Base-by-base conservation (phyloP, 1,140 invertebrate genomes). In the Melipona quadrifasciata region DNA sequence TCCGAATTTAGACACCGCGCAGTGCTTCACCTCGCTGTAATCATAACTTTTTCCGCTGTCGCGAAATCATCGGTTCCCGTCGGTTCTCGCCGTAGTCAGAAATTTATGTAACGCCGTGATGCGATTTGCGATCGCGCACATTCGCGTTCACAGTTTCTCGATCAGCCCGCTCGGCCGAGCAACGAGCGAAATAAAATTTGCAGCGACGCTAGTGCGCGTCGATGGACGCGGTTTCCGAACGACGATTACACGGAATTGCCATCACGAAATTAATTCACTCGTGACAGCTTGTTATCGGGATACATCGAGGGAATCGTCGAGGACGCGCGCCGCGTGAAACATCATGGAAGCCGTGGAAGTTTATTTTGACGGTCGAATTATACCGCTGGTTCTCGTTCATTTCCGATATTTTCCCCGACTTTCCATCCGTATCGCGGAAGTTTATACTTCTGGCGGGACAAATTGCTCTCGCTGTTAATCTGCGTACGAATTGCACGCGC, bases 401-500 rank as follows among this genome's bases (percentile, higher is more conserved):
- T 75, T 58, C 10, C 73, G 34, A 72, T 55, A 27, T 34, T 53
- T 47, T 27, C 19, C 58, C 70, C 10, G 16, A 51, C 47, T 6
- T 19, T 3, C 12, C 17, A 53, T 21, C 21, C 39, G 21, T 8
- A 8, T 47, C 39, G 8, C 39, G 27, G 17, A 72, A 47, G 34
- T 53, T 73, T 74, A 85, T 80, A 87, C 83, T 83, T 83, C 34
- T 64, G 64, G 16, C 55, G n/a, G 65, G 61, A 57, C 80, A n/a
- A 75, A 24, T 72, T 10, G 51, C 47, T 51, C 12, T 14, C 24
- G 24, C 19, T 57, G 75, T 68, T 81, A 83, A 85, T 89, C 80
- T 87, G 80, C 86, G 85, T 87, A 83, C 80, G 74, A 89, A 90
- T 89, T 82, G 74, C 86, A 85, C 86, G 86, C 83, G 86, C 83